Evolutionary conservation across 2,888 invertebrate species (phyloP).

Genomic region (Metalampra italica): DNA sequence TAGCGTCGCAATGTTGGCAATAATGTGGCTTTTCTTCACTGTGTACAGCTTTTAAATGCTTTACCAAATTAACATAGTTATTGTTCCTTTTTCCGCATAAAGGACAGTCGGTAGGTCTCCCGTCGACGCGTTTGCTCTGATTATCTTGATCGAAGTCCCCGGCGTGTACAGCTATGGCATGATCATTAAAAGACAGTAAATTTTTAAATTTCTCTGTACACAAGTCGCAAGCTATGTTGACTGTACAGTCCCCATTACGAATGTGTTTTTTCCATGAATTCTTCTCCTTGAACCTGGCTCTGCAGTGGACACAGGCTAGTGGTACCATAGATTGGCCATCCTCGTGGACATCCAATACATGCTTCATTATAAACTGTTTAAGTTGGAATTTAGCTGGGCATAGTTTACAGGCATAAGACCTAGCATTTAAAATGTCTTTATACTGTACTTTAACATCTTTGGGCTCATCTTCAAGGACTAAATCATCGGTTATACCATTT

Average conservation of each 20-base stretch:
- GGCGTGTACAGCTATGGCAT: slow-evolving; percentile 64
- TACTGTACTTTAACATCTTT: slow-evolving; percentile 59
- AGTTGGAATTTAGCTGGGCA: slow-evolving; percentile 74
- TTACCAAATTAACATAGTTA: slow-evolving; percentile 76
- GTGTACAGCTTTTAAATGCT: slow-evolving; percentile 75
- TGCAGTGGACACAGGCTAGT: slow-evolving; percentile 65
- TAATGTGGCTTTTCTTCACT: slow-evolving; percentile 72
- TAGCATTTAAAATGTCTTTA: slow-evolving; percentile 72
- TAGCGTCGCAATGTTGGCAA: slow-evolving; percentile 79
- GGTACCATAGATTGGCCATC: slow-evolving; percentile 66
- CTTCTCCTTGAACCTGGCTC: slow-evolving; percentile 65
- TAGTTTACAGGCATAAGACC: slow-evolving; percentile 71
- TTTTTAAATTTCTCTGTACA: slow-evolving; percentile 67
- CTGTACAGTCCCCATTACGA: slow-evolving; percentile 77
- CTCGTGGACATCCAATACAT: slow-evolving; percentile 70
- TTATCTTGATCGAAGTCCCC: slow-evolving; percentile 61
- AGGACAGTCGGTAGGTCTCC: slow-evolving; percentile 72
- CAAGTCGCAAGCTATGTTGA: slow-evolving; percentile 75
- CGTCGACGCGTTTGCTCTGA: slow-evolving; percentile 64
- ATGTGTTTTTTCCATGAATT: slow-evolving; percentile 67
- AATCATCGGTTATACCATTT: slow-evolving; percentile 68
- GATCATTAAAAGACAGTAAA: slow-evolving; percentile 71
- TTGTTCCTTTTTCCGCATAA: slow-evolving; percentile 76
- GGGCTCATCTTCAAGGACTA: slow-evolving; percentile 63
- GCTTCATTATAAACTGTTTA: slow-evolving; percentile 75